phyloP scores from a whole-genome alignment of 2,797 vertebrate species.

The Geotrypetes seraphini region DNA sequence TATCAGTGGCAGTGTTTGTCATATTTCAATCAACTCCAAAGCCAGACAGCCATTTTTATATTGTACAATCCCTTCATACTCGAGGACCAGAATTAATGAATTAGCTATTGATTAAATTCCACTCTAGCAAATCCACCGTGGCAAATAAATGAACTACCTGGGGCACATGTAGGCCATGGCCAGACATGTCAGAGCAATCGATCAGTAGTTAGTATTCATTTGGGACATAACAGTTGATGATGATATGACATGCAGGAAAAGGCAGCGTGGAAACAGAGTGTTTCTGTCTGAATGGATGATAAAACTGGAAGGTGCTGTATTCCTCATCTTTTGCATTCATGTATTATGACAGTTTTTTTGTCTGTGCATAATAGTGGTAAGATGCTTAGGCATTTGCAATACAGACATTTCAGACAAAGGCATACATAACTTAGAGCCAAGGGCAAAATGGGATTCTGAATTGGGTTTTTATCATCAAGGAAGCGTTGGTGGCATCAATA shows the following conservation, averaged over 20 bases:
- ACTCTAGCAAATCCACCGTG: slow-evolving; percentile 79
- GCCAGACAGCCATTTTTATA: slow-evolving; percentile 44
- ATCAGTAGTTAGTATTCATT: slow-evolving; percentile 78
- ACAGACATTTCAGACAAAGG: slow-evolving; percentile 23
- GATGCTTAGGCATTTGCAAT: slow-evolving; percentile 4
- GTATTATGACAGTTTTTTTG: slow-evolving; percentile 24
- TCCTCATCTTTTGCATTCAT: slow-evolving; percentile 21
- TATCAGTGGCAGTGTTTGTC: slow-evolving; percentile 48
- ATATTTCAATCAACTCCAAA: slow-evolving; percentile 69
- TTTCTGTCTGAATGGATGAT: slow-evolving; percentile 37
- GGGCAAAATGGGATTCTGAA: slow-evolving; percentile 16
- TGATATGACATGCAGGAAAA: slow-evolving; percentile 65
- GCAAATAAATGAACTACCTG: slow-evolving; percentile 82
- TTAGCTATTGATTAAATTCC: slow-evolving; percentile 89
- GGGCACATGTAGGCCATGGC: slow-evolving; percentile 71
- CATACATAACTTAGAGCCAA: slow-evolving; percentile 22
- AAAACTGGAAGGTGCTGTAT: slow-evolving; percentile 29
- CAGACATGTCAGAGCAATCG: slow-evolving; percentile 71
- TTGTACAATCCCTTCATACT: slow-evolving; percentile 35
- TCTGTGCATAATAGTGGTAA: slow-evolving; percentile 24
- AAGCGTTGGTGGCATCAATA: slow-evolving; percentile 19
- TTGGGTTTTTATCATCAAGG: slow-evolving; percentile 12
- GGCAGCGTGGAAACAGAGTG: slow-evolving; percentile 27
- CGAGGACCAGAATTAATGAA: slow-evolving; percentile 75
- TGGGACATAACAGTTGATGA: slow-evolving; percentile 60